Base-by-base conservation (phyloP, 2,113 vertebrate genomes). In the Protobothrops flavoviridis region DNA sequence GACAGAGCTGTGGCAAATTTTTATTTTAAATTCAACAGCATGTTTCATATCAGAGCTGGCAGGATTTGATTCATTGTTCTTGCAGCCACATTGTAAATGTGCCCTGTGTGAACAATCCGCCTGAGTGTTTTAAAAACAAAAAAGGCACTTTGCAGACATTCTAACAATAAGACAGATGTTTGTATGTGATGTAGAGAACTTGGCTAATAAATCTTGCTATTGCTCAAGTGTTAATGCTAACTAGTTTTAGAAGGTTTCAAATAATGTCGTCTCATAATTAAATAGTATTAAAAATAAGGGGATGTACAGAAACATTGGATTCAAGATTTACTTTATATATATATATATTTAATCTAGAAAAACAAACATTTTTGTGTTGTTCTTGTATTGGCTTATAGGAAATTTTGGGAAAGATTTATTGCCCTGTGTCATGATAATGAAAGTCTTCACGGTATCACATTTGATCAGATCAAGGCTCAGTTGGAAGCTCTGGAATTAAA, bases 321-420 rank as follows among this genome's bases (percentile, higher is more conserved):
- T 91, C 86, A 61, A 90, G 91, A 3, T 11, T 89, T 86, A 85
- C 20, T 61, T 92, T 92, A 20, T 93, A 90, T 94, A 56, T 56
- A 26, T 8, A 15, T n/a, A 13, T 2, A 24, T 92, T 81, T 33
- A 26, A 24, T 74, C 17, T 6, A 74, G 0, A 5, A 87, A 87
- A 90, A 74, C 81, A 94, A 95, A 48, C 61, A 53, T 53, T 20
- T 94, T 92, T 90, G 50, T 74, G 39, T 94, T 91, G 29, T 95
- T 93, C 94, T 94, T 48, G 93, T 94, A 90, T 92, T 94, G 39
- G 5, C 94, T 97, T 96, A 93, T 96, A 99, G 99, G 97, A 99
- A 99, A 97, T 99, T 99, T 97, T 99, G 99, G 99, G 99, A 99
- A 97, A 98, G 99, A 91, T 99, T 99, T 97, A 98, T 99, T 97